These are phyloP conservation scores for Etheostoma nigrum DNA, from an alignment of 2,797 vertebrate species.

Conservation along the genomic window DNA sequence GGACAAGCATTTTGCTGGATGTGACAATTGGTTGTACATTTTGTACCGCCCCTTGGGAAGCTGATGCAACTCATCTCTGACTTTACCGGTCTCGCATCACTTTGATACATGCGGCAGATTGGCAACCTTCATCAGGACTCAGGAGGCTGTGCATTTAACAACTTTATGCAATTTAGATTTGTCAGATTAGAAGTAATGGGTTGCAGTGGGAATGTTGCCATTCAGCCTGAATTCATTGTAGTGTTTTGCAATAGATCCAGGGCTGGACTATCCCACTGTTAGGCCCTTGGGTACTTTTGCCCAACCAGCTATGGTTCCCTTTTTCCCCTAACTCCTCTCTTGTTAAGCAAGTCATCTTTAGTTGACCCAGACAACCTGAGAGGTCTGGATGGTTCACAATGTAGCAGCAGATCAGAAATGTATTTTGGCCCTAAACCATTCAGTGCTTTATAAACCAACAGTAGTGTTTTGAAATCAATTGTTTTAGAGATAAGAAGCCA, in stretches of 20 bases:
- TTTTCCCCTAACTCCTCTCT: not conserved
- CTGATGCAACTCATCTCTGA: slow-evolving; percentile 78
- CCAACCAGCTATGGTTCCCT: not conserved
- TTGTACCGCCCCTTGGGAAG: slow-evolving; percentile 68
- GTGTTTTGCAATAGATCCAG: not conserved
- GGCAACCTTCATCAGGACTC: not conserved
- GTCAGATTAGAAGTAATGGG: not conserved
- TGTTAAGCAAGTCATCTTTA: too few relatives aligned
- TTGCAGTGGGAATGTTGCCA: not conserved
- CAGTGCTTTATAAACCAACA: too few relatives aligned
- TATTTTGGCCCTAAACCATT: too few relatives aligned
- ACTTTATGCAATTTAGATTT: not conserved
- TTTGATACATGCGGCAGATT: not conserved
- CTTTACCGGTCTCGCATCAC: slow-evolving; percentile 51
- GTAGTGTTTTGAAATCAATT: too few relatives aligned
- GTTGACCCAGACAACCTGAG: too few relatives aligned
- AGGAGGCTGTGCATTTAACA: not conserved
- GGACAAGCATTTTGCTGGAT: not conserved
- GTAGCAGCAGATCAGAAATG: too few relatives aligned
- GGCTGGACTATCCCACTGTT: not conserved
- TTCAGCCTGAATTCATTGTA: not conserved
- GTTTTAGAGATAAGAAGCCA: too few relatives aligned
- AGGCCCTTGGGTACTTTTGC: too few relatives aligned
- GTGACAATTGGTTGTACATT: not conserved
- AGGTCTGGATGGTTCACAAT: too few relatives aligned